Conservation (phyloP, 2,113 vertebrate species). For the Prochilodus magdalenae region DNA sequence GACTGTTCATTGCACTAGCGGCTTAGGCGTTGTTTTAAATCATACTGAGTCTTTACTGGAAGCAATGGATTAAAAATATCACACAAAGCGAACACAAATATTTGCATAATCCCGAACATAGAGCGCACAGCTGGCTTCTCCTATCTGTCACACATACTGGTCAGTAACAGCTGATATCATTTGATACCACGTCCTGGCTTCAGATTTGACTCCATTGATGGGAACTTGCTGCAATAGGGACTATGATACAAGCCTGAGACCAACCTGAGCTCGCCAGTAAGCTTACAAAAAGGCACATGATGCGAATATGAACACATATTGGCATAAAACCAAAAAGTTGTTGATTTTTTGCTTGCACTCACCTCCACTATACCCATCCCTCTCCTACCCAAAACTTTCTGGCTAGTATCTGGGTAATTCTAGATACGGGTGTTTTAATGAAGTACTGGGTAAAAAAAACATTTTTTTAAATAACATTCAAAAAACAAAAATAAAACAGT, state of each 20-base stretch:
- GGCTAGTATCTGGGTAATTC: neutral
- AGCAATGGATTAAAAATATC: conserved; percentile 9
- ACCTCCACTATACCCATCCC: no score
- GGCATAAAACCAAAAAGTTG: neutral
- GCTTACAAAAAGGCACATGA: neutral
- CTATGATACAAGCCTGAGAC: neutral
- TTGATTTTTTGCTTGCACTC: neutral
- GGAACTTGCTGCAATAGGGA: neutral
- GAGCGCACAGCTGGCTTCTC: conserved; percentile 16
- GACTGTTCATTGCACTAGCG: neutral
- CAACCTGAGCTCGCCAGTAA: neutral
- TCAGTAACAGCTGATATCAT: conserved; percentile 15
- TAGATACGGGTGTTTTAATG: neutral
- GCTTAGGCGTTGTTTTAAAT: neutral
- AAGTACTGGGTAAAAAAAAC: neutral
- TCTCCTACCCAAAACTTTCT: no score
- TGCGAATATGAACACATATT: neutral
- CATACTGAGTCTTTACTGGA: neutral
- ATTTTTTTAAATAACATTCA: no score
- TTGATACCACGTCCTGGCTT: neutral
- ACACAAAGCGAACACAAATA: conserved; percentile 24
- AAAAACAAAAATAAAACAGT: no score
- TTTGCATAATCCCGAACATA: conserved; percentile 30
- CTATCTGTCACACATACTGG: conserved; percentile 26
- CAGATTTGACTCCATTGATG: conserved; percentile 27